Base-by-base conservation (phyloP, 2,113 vertebrate species). In the Nothoprocta pentlandii region DNA sequence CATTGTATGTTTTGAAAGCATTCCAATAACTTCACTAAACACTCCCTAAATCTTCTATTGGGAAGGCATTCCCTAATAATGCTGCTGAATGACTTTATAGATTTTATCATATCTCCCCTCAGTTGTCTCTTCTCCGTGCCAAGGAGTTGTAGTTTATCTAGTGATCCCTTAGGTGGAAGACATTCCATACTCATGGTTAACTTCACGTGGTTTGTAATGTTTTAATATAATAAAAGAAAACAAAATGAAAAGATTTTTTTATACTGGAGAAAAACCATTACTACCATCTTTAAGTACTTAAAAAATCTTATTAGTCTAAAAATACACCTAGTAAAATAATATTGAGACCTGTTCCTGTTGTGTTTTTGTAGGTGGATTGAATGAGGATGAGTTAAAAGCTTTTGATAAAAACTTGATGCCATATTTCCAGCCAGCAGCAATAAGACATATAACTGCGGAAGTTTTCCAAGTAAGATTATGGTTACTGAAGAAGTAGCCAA, bases 381-480 rank as follows among this genome's bases (percentile, higher is more conserved):
- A 93, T 74, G 94, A 96, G 69, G 96, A 97, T 67, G 98, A 98
- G 92, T 95, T 98, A 66, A 98, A 78, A 91, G 86, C 75, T 44
- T 91, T 98, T 12, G 54, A 97, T 92, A 94, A 96, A 85, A 96
- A 95, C 61, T 80, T 98, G 93, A 98, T 98, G 98, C 97, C 97
- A 0, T 98, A 98, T 94, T 97, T 98, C 91, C 98, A 98, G 53
- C 98, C 98, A 51, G 90, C 61, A 82, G 98, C 98, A 91, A 84
- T 98, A 89, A 97, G 93, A 89, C 32, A 30, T 34, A 97, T 98
- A 85, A 98, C 98, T 88, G 95, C 95, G 70, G 97, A 98, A 92
- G 95, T 95, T 77, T 98, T 98, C 95, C 97, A 97, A 96, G 98
- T 98, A 98, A 98, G 97, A 96, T n/a, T 46, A 78, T 28, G 7